phyloP scores from a whole-genome alignment of 2,797 vertebrate species.

The Sebastes iracundus region DNA sequence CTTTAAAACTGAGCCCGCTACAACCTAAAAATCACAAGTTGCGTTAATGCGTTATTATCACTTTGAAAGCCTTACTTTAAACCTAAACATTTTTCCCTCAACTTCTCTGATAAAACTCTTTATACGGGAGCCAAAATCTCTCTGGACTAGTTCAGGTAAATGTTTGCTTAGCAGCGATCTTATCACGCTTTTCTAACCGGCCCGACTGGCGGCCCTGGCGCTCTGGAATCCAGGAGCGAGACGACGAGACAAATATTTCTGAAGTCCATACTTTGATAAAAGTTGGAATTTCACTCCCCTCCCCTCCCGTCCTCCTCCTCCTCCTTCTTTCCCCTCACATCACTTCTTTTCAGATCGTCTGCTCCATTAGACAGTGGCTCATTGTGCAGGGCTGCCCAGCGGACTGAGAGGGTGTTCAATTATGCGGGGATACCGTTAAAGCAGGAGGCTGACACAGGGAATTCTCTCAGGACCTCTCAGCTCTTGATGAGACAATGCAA shows the following conservation, averaged over 20 bases:
- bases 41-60: fast-evolving
- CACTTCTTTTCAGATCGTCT: constrained; percentile 54
- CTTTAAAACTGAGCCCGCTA: too few species aligned
- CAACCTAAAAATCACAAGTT: too few species aligned
- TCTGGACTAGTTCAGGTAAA: neutral
- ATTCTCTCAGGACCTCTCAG: constrained; percentile 63
- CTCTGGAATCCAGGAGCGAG: constrained; percentile 51
- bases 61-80: neutral
- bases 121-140: neutral
- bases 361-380: constrained; percentile 64
- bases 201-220: neutral
- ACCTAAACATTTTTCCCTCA: neutral
- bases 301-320: neutral
- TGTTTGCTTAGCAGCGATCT: constrained; percentile 45
- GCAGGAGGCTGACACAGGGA: constrained; percentile 35
- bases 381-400: constrained; percentile 64
- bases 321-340: constrained; percentile 5
- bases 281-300: constrained; percentile 62
- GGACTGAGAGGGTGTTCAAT: constrained; percentile 39
- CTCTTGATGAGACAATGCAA: constrained; percentile 31
- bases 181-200: constrained; percentile 23
- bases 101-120: constrained; percentile 6
- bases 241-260: constrained; percentile 47
- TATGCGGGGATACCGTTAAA: constrained; percentile 34
- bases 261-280: constrained; percentile 65